phyloP scores from a whole-genome alignment of 2,888 invertebrate genomes.

The Slavum lentiscoides region DNA sequence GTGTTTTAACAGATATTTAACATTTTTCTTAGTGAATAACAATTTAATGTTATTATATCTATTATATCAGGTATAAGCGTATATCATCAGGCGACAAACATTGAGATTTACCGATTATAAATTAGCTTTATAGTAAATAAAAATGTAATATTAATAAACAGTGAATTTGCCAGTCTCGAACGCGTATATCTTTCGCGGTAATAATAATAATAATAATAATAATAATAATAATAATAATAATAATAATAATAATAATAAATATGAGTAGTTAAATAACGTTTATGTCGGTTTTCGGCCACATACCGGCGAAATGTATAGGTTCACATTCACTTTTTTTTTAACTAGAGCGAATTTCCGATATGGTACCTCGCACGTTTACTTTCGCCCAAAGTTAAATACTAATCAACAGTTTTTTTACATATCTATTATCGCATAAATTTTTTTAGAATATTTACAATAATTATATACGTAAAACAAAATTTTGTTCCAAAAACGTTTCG shows the following conservation, averaged over 20 bases:
- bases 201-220: no score
- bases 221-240: not conserved
- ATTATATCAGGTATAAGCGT: no score
- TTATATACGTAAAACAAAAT: not conserved
- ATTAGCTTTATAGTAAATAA: no score
- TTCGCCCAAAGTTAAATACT: slow-evolving; percentile 32
- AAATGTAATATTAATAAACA: no score
- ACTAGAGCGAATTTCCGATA: slow-evolving; percentile 46
- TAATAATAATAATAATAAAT: not conserved
- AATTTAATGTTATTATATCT: no score
- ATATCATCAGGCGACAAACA: no score
- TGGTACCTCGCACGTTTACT: slow-evolving; percentile 15
- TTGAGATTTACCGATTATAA: no score
- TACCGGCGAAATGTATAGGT: not conserved
- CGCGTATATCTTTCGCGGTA: not conserved
- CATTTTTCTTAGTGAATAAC: no score
- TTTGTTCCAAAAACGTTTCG: no score
- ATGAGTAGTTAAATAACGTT: slow-evolving; percentile 25
- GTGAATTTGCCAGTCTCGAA: no score
- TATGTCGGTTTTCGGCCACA: slow-evolving; percentile 29
- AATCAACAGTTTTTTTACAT: not conserved
- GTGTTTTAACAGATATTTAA: no score
- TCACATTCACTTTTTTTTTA: slow-evolving; percentile 44
- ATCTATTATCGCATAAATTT: not conserved
- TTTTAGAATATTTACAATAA: not conserved